Conservation (phyloP, 2,888 invertebrate genomes). For the Luperina testacea region DNA sequence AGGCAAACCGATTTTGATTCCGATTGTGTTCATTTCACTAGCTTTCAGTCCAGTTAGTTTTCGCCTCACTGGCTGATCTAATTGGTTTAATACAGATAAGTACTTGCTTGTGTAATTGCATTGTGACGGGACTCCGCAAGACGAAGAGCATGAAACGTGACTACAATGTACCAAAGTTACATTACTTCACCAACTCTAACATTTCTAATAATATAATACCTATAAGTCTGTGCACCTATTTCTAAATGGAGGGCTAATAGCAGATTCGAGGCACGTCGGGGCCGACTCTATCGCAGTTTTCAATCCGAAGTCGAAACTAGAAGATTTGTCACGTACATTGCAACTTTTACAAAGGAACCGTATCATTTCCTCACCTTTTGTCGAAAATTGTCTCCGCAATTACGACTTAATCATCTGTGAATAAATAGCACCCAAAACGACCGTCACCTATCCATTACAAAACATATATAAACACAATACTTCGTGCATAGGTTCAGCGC, state of each 20-base stretch:
- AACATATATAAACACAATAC: neutral
- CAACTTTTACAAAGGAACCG: conserved; percentile 86
- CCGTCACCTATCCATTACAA: neutral
- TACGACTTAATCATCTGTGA: conserved; percentile 67
- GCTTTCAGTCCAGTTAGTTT: conserved; percentile 65
- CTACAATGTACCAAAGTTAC: conserved; percentile 73
- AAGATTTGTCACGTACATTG: conserved; percentile 89
- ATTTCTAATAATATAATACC: conserved; percentile 80
- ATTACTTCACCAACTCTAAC: conserved; percentile 68
- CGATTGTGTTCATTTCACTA: conserved; percentile 69
- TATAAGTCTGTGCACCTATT: conserved; percentile 81
- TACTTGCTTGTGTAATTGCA: conserved; percentile 71
- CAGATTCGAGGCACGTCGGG: conserved; percentile 84
- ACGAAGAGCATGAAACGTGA: conserved; percentile 76
- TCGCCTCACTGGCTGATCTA: conserved; percentile 67
- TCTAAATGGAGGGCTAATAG: conserved; percentile 84
- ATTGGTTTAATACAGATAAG: conserved; percentile 71
- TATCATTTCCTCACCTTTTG: conserved; percentile 87
- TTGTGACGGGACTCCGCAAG: conserved; percentile 67
- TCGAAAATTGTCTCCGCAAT: conserved; percentile 73
- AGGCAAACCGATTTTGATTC: conserved; percentile 66
- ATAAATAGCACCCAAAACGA: conserved; percentile 17
- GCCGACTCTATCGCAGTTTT: conserved; percentile 89
- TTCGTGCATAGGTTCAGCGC: neutral
- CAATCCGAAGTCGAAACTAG: conserved; percentile 88